These are phyloP conservation scores for Odontamblyopus rebecca DNA, from an alignment of 2,797 vertebrate genomes.

Conservation along the genomic window DNA sequence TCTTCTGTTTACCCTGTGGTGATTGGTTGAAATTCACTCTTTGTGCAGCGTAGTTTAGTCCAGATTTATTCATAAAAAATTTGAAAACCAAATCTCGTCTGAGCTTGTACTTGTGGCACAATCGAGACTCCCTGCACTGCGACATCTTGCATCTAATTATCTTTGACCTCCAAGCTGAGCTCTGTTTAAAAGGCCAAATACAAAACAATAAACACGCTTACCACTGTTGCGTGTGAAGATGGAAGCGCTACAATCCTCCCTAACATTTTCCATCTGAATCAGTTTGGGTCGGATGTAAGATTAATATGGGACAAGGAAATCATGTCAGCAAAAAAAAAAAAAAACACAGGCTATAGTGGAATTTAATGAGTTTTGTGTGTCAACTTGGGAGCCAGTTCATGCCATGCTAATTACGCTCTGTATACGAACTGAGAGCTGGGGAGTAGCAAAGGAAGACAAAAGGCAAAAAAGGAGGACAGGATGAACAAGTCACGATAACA, in stretches of 20 bases:
- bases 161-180: slow-evolving; percentile 62
- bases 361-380: slow-evolving; percentile 77
- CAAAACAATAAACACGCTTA: slow-evolving; percentile 35
- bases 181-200: slow-evolving; percentile 31
- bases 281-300: slow-evolving; percentile 65
- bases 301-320: slow-evolving; percentile 69
- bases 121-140: slow-evolving; percentile 9
- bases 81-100: neutral
- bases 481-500: too few species aligned
- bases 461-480: slow-evolving; percentile 42
- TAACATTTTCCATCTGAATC: slow-evolving; percentile 72
- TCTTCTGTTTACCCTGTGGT: neutral
- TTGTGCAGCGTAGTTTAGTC: neutral
- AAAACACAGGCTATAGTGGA: slow-evolving; percentile 58
- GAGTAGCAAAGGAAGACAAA: slow-evolving; percentile 64
- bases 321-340: slow-evolving; percentile 59
- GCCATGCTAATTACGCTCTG: slow-evolving; percentile 71
- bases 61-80: neutral
- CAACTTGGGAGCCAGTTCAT: slow-evolving; percentile 65
- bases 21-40: neutral
- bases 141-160: slow-evolving; percentile 65
- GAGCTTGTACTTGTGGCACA: neutral
- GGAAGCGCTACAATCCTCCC: slow-evolving; percentile 49
- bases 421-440: slow-evolving; percentile 69
- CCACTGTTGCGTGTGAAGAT: slow-evolving; percentile 49